Percentiles rank a stretch among this genome's conserved stretches.
Evolutionary conservation across 2,113 vertebrate species (phyloP).

Genomic region (Lampris incognitus): DNA sequence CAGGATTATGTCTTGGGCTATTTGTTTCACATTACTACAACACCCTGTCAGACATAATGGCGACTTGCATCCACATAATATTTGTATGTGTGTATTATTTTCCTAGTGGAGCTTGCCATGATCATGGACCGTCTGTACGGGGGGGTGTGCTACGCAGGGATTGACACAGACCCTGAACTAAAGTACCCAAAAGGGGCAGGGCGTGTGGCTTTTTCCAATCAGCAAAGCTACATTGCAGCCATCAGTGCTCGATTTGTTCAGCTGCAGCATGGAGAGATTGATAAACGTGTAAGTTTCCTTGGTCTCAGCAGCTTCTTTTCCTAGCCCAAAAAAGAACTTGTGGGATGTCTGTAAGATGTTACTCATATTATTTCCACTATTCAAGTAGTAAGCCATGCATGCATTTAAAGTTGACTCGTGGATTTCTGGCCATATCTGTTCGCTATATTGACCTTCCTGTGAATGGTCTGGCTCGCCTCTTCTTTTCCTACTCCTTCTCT

Average conservation of each 20-base stretch:
- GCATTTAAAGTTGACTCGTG: not conserved
- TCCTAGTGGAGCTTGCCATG: constrained; percentile 97
- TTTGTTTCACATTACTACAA: too few relatives aligned
- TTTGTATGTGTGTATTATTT: not conserved
- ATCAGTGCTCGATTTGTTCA: constrained; percentile 99
- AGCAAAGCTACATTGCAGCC: constrained; percentile 99
- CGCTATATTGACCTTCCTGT: not conserved
- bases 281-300: constrained; percentile 94
- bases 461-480: too few relatives aligned
- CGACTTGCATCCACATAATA: not conserved
- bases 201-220: constrained; percentile 98
- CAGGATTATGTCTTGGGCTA: not conserved
- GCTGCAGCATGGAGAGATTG: constrained; percentile 99
- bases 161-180: constrained; percentile 98
- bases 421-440: not conserved
- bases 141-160: constrained; percentile 98
- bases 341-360: too few relatives aligned
- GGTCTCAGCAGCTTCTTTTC: not conserved
- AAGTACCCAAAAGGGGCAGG: constrained; percentile 99
- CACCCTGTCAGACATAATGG: too few relatives aligned
- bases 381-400: too few relatives aligned
- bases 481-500: not conserved
- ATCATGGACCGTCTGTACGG: constrained; percentile 99
- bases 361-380: not conserved
- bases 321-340: too few relatives aligned